Conservation (phyloP, 1,140 invertebrate genomes). For the Megalonaias nervosa region DNA sequence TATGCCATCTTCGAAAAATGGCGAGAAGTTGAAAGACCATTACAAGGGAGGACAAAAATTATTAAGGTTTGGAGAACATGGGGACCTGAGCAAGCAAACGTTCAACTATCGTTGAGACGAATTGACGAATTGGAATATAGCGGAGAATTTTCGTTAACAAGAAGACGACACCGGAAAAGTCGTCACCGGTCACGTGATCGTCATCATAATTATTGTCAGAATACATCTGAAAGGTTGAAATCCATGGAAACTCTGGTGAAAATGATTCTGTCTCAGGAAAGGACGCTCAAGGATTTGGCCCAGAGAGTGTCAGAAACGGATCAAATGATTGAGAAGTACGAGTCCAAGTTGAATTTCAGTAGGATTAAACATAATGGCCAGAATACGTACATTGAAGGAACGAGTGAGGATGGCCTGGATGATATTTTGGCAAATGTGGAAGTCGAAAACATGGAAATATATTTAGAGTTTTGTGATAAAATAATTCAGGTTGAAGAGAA, state of each 20-base stretch:
- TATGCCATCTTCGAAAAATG: constrained; percentile 71
- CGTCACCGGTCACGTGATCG: constrained; percentile 53
- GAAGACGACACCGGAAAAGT: constrained; percentile 42
- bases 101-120: constrained; percentile 73
- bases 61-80: constrained; percentile 83
- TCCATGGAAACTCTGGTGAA: constrained; percentile 80
- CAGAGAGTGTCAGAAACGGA: constrained; percentile 80
- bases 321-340: constrained; percentile 82
- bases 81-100: constrained; percentile 82
- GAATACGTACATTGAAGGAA: constrained; percentile 80
- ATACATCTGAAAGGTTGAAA: constrained; percentile 40
- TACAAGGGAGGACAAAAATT: constrained; percentile 80
- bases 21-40: constrained; percentile 79
- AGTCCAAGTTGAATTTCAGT: constrained; percentile 81
- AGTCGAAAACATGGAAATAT: constrained; percentile 58
- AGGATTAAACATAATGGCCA: constrained; percentile 83
- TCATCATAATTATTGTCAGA: constrained; percentile 28
- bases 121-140: constrained; percentile 58
- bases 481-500: constrained; percentile 81
- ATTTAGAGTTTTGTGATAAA: constrained; percentile 80
- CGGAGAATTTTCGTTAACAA: constrained; percentile 52
- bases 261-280: constrained; percentile 85
- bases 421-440: constrained; percentile 49
- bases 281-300: constrained; percentile 84
- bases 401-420: constrained; percentile 65